Evolutionary conservation across 2,888 invertebrate species (phyloP), one percentile per base, ranked within the genome.

Genomic region (Thereva unica): DNA sequence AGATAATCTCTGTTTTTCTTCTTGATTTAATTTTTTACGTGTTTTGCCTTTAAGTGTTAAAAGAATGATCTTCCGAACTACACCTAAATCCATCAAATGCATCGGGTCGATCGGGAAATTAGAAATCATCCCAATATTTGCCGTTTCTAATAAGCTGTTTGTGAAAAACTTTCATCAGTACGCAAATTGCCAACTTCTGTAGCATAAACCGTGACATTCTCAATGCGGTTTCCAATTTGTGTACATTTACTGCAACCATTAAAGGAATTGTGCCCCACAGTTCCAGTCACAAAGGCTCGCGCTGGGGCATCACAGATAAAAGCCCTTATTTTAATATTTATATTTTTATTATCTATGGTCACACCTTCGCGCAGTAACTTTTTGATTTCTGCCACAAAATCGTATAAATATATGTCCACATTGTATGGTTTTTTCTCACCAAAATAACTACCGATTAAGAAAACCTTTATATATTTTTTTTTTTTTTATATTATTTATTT

Each of bases 301-400:
- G 65, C 69, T 8, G 65, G 67, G 69, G 55, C 69, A 56, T 72
- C 71, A 67, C 69, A 71, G 41, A 72, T 66, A 23, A 71, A 49
- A 0, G 66, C 66, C 37, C 67, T 67, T 66, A 70, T 41, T 65
- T 64, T 64, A 45, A 67, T 35, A n/a, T 44, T 8, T 38, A 66
- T 41, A 10, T 10, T 10, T 38, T 69, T 69, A 1, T 9, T 49
- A 10, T 41, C 44, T 10, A 68, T 35, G 4, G 34, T 3, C 5
- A 68, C 41, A 23, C 50, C 49, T 4, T 52, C 50, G 53, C 55
- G 7, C 12, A 57, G 5, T 7, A 56, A 57, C 49, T 42, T 4
- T 34, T 41, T 44, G 8, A 65, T 45, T 68, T 68, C 64, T 42
- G 12, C 59, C 35, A 68, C 12, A 35, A 68, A 65, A 35, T 63